Conservation (phyloP, 1,140 invertebrate species). For the Lordiphosa clarofinis region DNA sequence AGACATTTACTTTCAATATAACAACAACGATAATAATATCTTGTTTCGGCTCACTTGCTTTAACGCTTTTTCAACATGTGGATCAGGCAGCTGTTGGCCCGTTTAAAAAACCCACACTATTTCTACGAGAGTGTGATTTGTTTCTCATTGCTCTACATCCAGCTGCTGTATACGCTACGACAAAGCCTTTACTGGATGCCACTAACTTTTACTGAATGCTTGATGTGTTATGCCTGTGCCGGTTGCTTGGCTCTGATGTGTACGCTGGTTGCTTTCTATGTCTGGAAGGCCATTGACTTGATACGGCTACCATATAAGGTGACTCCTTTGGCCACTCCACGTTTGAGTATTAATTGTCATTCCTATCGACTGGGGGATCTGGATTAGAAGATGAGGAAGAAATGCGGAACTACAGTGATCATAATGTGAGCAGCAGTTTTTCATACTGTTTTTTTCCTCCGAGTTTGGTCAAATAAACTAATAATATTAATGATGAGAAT, state of each 20-base stretch:
- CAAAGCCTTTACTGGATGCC: conserved; percentile 17
- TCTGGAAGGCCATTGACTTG: not conserved
- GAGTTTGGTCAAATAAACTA: conserved; percentile 36
- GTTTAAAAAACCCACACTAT: not conserved
- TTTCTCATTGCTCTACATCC: conserved; percentile 1
- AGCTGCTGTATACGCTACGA: not conserved
- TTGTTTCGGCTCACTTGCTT: not conserved
- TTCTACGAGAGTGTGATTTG: conserved; percentile 19
- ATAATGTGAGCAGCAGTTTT: not conserved
- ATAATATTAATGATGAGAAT: conserved; percentile 16
- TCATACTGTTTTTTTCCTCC: conserved; percentile 15
- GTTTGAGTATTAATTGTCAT: not conserved
- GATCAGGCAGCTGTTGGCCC: conserved; percentile 1
- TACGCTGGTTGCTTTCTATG: conserved; percentile 10
- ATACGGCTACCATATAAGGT: not conserved
- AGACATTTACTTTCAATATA: too few relatives aligned
- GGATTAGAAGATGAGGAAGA: not conserved
- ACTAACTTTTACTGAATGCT: conserved; percentile 12
- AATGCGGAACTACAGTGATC: not conserved
- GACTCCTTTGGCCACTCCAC: not conserved
- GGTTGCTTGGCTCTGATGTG: conserved; percentile 4
- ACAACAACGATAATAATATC: too few relatives aligned
- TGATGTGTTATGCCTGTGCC: conserved; percentile 5
- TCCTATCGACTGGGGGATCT: not conserved
- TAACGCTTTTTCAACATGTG: too few relatives aligned